Percentiles rank a stretch among this genome's conserved stretches.
These are phyloP conservation scores for Psococerastis gibbosa DNA, from an alignment of 2,888 invertebrate genomes.

Conservation along the genomic window DNA sequence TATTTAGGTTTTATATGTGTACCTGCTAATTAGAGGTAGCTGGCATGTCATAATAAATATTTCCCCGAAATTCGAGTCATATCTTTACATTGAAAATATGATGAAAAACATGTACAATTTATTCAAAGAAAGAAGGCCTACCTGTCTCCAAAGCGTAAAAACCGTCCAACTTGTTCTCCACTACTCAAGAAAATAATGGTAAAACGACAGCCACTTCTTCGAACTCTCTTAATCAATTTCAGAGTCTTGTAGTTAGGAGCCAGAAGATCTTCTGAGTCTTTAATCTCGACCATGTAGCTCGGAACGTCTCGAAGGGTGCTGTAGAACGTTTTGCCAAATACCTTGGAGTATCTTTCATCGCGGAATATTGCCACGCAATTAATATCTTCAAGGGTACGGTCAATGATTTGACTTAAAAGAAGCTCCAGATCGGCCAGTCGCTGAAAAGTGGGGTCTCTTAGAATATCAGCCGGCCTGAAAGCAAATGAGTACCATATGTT, in stretches of 20 bases:
- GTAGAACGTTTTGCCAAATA: slow-evolving; percentile 33
- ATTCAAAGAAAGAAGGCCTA: too few species aligned
- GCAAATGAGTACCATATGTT: too few species aligned
- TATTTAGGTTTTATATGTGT: too few species aligned
- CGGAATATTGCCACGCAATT: slow-evolving; percentile 34
- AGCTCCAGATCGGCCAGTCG: slow-evolving; percentile 9
- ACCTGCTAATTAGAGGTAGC: too few species aligned
- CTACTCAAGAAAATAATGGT: slow-evolving; percentile 54
- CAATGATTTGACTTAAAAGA: slow-evolving; percentile 11
- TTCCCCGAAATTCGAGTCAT: too few species aligned
- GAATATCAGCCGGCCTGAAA: too few species aligned
- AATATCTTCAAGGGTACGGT: slow-evolving; percentile 21
- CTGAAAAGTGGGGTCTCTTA: too few species aligned
- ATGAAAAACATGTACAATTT: too few species aligned
- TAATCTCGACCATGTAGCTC: slow-evolving; percentile 36
- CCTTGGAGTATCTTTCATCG: slow-evolving; percentile 32
- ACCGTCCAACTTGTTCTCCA: slow-evolving; percentile 42
- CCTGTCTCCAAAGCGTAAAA: slow-evolving; percentile 53
- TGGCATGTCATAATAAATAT: too few species aligned
- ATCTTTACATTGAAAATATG: too few species aligned
- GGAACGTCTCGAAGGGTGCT: slow-evolving; percentile 28
- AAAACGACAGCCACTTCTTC: slow-evolving; percentile 44
- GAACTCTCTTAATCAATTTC: slow-evolving; percentile 33
- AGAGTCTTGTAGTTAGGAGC: slow-evolving; percentile 39
- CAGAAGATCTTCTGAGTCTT: slow-evolving; percentile 42